Conservation (phyloP, 2,888 invertebrate species). For the Agrochola lota region DNA sequence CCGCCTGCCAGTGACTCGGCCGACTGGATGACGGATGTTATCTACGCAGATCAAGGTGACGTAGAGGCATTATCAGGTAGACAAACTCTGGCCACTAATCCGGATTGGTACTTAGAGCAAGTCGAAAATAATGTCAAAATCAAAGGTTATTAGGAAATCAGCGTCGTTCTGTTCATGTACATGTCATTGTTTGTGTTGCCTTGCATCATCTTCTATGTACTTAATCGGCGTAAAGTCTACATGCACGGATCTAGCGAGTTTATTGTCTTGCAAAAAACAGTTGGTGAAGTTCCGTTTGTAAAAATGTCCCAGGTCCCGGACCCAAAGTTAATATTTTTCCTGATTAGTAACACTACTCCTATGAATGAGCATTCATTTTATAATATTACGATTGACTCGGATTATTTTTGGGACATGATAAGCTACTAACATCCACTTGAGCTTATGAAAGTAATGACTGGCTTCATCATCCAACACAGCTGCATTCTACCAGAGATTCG, state of each 20-base stretch:
- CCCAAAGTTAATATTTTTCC: background rate
- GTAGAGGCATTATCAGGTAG: slow-evolving; percentile 69
- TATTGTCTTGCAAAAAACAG: slow-evolving; percentile 8
- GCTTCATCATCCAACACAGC: background rate
- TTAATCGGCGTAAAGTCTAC: slow-evolving; percentile 15
- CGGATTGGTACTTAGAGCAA: slow-evolving; percentile 46
- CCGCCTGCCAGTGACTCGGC: slow-evolving; percentile 62
- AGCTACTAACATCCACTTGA: background rate
- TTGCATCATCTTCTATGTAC: slow-evolving; percentile 36
- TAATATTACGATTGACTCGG: background rate
- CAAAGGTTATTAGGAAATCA: slow-evolving; percentile 20
- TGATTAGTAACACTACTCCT: background rate
- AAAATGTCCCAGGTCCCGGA: slow-evolving; percentile 15
- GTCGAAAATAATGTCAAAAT: slow-evolving; percentile 49
- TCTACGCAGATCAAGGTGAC: slow-evolving; percentile 72
- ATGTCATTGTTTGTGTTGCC: slow-evolving; percentile 7
- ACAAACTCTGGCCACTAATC: slow-evolving; percentile 54
- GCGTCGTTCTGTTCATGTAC: background rate
- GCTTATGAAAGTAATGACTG: background rate
- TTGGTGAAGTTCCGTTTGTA: background rate
- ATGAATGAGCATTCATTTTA: background rate
- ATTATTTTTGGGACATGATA: background rate
- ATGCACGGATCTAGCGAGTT: slow-evolving; percentile 13
- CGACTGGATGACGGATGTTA: slow-evolving; percentile 68
- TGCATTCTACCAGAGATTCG: background rate